These are phyloP conservation scores for Leucophenga montana DNA, from an alignment of 2,888 invertebrate genomes.

Conservation along the genomic window DNA sequence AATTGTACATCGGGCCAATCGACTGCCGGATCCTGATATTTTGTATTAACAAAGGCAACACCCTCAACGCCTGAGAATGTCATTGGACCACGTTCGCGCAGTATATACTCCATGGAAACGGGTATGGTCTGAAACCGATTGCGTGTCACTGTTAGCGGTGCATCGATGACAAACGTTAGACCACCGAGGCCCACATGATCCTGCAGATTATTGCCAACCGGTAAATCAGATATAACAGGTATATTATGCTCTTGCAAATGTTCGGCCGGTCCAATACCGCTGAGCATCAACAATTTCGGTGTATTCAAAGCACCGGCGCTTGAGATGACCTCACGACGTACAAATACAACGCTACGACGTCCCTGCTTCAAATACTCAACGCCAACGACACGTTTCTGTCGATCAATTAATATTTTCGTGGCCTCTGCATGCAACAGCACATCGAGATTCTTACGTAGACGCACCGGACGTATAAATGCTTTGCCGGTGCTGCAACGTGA, in stretches of 20 bases:
- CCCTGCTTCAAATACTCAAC: slow-evolving; percentile 83
- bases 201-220: slow-evolving; percentile 88
- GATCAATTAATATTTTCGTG: slow-evolving; percentile 81
- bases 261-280: slow-evolving; percentile 88
- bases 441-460: slow-evolving; percentile 85
- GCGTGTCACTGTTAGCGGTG: slow-evolving; percentile 85
- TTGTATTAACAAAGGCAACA: slow-evolving; percentile 89
- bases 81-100: slow-evolving; percentile 87
- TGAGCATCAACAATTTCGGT: slow-evolving; percentile 92
- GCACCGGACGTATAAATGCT: slow-evolving; percentile 87
- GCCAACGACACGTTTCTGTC: slow-evolving; percentile 82
- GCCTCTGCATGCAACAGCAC: slow-evolving; percentile 85
- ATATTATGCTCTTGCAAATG: slow-evolving; percentile 83
- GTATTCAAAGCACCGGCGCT: slow-evolving; percentile 91
- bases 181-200: slow-evolving; percentile 92
- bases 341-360: slow-evolving; percentile 79
- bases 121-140: slow-evolving; percentile 84
- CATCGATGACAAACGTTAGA: slow-evolving; percentile 86
- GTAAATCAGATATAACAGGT: slow-evolving; percentile 82
- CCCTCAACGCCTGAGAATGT: slow-evolving; percentile 89
- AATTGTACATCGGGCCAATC: slow-evolving; percentile 91
- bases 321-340: slow-evolving; percentile 86
- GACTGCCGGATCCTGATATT: slow-evolving; percentile 84
- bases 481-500: slow-evolving; percentile 91
- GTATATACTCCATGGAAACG: slow-evolving; percentile 86